These are phyloP conservation scores for Urocyon cinereoargenteus DNA, from an alignment of 2,797 vertebrate genomes.

Conservation along the genomic window DNA sequence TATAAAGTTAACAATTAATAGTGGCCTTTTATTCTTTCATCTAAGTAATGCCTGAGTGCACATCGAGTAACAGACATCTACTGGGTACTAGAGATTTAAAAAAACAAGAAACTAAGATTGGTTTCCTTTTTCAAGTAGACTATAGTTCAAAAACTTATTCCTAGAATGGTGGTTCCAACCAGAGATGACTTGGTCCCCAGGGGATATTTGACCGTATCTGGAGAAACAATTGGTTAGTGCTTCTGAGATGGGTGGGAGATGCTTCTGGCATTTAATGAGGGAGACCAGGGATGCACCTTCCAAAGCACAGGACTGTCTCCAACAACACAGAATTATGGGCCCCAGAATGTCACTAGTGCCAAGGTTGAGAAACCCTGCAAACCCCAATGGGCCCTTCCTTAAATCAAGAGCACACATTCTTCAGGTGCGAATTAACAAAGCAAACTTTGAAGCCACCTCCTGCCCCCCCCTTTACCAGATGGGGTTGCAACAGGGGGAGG, in stretches of 20 bases:
- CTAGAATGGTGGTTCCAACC: not conserved
- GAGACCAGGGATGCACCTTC: not conserved
- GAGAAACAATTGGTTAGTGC: not conserved
- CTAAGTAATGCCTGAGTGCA: not conserved
- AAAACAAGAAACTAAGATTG: not conserved
- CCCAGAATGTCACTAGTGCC: not conserved
- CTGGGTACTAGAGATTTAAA: not conserved
- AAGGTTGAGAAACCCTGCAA: not conserved
- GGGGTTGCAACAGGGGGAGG: not conserved
- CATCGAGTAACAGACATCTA: not conserved
- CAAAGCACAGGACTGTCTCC: not conserved
- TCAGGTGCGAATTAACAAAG: not conserved
- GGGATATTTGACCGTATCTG: not conserved
- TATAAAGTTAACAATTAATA: conserved; percentile 5
- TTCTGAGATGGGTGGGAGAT: too few relatives aligned
- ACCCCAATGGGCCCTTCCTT: not conserved
- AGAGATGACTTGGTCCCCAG: not conserved
- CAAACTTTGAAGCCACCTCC: not conserved
- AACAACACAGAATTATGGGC: not conserved
- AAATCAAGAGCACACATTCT: not conserved
- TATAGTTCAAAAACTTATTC: not conserved
- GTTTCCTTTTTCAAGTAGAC: not conserved
- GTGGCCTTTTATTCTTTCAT: not conserved
- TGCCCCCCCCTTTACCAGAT: too few relatives aligned
- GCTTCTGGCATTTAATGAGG: too few relatives aligned